Conservation (phyloP, 2,888 invertebrate genomes). For the Rugalucina vietnamica region DNA sequence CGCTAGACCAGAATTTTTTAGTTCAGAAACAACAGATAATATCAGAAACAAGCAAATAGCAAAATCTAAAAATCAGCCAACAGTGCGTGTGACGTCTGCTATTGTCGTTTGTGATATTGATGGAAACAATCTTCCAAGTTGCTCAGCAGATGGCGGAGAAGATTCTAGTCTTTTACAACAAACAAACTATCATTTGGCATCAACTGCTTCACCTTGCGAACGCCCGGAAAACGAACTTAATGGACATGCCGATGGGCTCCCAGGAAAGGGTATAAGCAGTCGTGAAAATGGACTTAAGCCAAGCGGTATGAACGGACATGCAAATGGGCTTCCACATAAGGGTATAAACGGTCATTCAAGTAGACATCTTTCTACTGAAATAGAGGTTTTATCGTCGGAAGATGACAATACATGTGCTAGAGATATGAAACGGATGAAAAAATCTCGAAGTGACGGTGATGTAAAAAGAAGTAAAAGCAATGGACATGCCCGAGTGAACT, state of each 20-base stretch:
- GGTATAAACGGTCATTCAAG: not conserved
- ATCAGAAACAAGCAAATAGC: not conserved
- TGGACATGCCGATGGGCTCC: not conserved
- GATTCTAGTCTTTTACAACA: conserved; percentile 21
- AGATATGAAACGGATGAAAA: not conserved
- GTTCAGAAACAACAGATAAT: not conserved
- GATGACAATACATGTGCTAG: not conserved
- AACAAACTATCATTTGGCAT: conserved; percentile 42
- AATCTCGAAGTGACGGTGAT: not conserved
- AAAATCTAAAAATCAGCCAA: not conserved
- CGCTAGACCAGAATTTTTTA: not conserved
- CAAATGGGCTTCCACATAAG: not conserved
- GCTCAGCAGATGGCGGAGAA: not conserved
- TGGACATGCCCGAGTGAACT: conserved; percentile 39
- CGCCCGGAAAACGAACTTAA: not conserved
- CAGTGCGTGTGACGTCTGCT: conserved; percentile 30
- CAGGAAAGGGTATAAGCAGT: not conserved
- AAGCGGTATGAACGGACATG: no score
- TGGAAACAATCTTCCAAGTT: conserved; percentile 22
- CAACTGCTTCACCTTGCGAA: conserved; percentile 8
- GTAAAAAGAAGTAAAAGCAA: conserved; percentile 6
- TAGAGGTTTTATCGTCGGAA: conserved; percentile 17
- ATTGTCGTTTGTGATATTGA: conserved; percentile 58
- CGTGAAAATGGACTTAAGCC: no score
- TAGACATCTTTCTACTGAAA: not conserved